Evolutionary conservation across 2,113 vertebrate genomes (phyloP), one percentile per base, ranked within the genome.

Genomic region (Epinephelus cyanopodus): DNA sequence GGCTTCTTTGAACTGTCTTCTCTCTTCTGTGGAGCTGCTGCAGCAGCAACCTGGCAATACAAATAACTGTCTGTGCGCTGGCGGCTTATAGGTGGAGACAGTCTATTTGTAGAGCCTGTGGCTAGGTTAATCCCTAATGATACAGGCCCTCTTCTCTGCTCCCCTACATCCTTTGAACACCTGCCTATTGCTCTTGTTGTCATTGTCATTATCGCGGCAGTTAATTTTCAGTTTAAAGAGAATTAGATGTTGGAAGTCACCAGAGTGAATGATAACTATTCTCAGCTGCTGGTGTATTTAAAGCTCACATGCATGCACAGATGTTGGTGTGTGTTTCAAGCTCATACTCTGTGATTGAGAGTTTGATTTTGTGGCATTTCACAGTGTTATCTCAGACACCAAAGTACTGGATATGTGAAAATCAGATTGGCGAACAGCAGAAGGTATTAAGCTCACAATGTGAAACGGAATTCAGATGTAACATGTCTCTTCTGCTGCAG

Each of bases 111-210:
- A 92, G 91, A 90, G 90, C 91, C 87, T 89, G 92, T 89, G 92
- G 92, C 87, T 82, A 90, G 94, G 94, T 94, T 94, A 94, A 95
- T 95, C 94, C 91, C 87, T 91, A 91, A 94, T 94, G 92, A 94
- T 92, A 92, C 89, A 91, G 85, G 85, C 65, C 87, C 77, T 84
- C 74, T 57, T 81, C 90, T 90, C 65, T 69, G 72, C 85, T 85
- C 79, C 81, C 81, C 48, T 64, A 70, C 80, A 70, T 90, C 88
- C 85, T 81, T 68, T 87, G 87, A 87, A 45, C 90, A 91, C 86
- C 92, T 90, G 88, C 87, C 86, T 64, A 86, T 87, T 91, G 84
- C 81, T 84, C 67, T 80, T 50, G 67, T 83, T 84, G 80, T 80
- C 81, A 81, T 58, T 70, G 85, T 89, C 85, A 88, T 91, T 90